Evolutionary conservation across 2,113 vertebrate genomes (phyloP).

Genomic region (Cyanoramphus novaezelandiae): DNA sequence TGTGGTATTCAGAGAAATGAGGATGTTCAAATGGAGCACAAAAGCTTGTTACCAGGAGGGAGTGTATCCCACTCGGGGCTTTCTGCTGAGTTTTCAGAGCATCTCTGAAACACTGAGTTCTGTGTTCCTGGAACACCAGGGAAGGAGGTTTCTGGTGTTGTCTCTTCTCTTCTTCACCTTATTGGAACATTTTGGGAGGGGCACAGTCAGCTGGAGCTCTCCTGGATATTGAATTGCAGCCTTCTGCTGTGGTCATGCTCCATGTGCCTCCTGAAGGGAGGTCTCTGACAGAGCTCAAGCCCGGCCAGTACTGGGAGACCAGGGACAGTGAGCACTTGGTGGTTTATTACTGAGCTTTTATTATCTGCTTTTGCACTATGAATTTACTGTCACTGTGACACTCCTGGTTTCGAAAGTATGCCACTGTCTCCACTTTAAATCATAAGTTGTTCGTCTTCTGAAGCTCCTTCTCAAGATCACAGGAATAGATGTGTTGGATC

Average conservation of each 20-base stretch:
- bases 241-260: neutral
- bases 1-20: neutral
- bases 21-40: neutral
- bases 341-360: neutral
- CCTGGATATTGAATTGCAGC: rapidly evolving
- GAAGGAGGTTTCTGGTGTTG: neutral
- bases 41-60: neutral
- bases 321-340: neutral
- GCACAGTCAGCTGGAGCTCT: neutral
- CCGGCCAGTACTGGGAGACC: too few relatives aligned
- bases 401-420: neutral
- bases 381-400: neutral
- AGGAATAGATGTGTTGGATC: neutral
- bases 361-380: neutral
- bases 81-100: neutral
- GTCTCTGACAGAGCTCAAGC: neutral
- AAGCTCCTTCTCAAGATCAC: neutral
- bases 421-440: neutral
- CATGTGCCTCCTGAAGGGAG: neutral
- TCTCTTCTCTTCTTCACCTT: rapidly evolving
- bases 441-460: neutral
- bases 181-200: neutral
- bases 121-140: neutral
- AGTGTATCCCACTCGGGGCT: neutral
- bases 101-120: neutral